Percentiles rank a stretch among this genome's conserved stretches.
These are phyloP conservation scores for Macaca mulatta DNA, from an alignment of 2,113 vertebrate genomes.

Conservation along the genomic window DNA sequence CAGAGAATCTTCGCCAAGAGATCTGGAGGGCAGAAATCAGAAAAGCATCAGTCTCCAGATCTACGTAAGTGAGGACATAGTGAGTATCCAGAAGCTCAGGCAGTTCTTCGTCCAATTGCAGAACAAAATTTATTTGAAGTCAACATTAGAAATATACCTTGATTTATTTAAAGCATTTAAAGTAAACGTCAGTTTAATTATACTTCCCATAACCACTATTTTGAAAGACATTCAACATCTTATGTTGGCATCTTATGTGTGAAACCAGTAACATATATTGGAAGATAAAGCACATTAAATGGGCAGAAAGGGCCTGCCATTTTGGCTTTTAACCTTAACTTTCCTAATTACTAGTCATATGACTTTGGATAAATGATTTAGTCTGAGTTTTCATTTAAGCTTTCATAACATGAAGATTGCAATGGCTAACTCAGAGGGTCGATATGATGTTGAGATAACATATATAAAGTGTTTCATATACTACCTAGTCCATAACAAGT, in stretches of 20 bases:
- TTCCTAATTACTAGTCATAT: not conserved
- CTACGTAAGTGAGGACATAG: not conserved
- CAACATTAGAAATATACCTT: not conserved
- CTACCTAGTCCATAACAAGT: not conserved
- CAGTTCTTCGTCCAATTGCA: not conserved
- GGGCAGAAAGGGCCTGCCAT: not conserved
- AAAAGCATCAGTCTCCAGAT: not conserved
- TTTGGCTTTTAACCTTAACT: not conserved
- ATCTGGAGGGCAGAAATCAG: not conserved
- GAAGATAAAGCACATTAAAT: not conserved
- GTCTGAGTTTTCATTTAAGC: not conserved
- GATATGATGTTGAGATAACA: not conserved
- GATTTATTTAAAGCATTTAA: not conserved
- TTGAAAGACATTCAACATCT: not conserved
- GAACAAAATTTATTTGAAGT: not conserved
- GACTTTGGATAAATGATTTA: not conserved
- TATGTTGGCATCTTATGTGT: not conserved
- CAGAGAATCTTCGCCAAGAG: not conserved
- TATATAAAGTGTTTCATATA: not conserved
- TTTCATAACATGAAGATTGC: not conserved
- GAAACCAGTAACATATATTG: not conserved
- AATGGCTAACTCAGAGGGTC: not conserved
- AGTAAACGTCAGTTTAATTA: not conserved
- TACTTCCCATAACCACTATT: not conserved
- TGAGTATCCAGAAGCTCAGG: not conserved